Conservation (phyloP, 2,888 invertebrate genomes). For the Limulus polyphemus region DNA sequence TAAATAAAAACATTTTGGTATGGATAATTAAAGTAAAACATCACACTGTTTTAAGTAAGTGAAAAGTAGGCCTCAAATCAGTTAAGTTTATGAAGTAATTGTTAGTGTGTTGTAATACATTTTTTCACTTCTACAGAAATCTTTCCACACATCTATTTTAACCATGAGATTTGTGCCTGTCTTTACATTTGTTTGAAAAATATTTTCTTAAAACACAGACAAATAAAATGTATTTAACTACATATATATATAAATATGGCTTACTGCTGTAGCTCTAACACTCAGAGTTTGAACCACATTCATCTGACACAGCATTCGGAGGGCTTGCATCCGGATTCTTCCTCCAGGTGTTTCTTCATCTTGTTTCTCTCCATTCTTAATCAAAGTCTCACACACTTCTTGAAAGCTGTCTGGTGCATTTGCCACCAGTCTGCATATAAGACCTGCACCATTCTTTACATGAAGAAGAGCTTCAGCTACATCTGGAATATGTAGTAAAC, state of each 20-base stretch:
- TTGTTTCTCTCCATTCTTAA: slow-evolving; percentile 70
- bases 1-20: no score
- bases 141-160: no score
- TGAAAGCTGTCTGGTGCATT: slow-evolving; percentile 87
- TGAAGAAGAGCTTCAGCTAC: slow-evolving; percentile 70
- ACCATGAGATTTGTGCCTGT: no score
- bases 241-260: slow-evolving; percentile 25
- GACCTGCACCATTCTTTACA: slow-evolving; percentile 74
- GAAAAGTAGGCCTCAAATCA: no score
- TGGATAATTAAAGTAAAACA: no score
- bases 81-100: no score
- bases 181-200: no score
- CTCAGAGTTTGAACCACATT: slow-evolving; percentile 74
- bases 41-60: no score
- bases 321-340: slow-evolving; percentile 55
- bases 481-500: slow-evolving; percentile 65
- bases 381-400: slow-evolving; percentile 77
- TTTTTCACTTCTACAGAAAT: no score
- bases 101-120: no score
- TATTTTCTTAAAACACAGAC: neutral
- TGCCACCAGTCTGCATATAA: slow-evolving; percentile 81
- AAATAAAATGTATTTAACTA: slow-evolving; percentile 3
- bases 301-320: slow-evolving; percentile 71
- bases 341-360: slow-evolving; percentile 78
- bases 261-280: slow-evolving; percentile 68